These are phyloP conservation scores for Andrena fulva DNA, from an alignment of 2,888 invertebrate genomes.

Conservation along the genomic window DNA sequence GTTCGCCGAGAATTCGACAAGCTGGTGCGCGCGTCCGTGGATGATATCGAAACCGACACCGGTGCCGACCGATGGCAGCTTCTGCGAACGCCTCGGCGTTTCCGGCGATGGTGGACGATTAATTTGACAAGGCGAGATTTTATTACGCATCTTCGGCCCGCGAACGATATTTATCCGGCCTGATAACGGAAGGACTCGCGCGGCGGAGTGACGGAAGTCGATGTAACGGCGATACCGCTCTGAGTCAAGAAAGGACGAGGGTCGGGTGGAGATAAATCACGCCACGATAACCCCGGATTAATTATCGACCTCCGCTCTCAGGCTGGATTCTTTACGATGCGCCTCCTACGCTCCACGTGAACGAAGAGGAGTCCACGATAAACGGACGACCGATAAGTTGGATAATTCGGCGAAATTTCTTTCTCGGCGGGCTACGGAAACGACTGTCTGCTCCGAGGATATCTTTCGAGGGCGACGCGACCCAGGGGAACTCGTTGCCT, in stretches of 20 bases:
- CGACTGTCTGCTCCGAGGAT: not conserved
- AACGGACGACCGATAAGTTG: constrained; percentile 27
- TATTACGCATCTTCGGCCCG: not conserved
- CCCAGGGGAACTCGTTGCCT: not conserved
- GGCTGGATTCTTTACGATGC: constrained; percentile 33
- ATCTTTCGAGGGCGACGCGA: not conserved
- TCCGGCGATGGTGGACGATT: constrained; percentile 5
- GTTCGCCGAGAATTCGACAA: not conserved
- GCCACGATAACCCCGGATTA: constrained; percentile 62
- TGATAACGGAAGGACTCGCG: constrained; percentile 53
- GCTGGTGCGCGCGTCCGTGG: not conserved
- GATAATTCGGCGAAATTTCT: constrained; percentile 26
- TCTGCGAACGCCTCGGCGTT: not conserved
- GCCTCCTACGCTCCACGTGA: constrained; percentile 30
- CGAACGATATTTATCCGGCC: constrained; percentile 35
- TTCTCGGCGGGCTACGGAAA: not conserved
- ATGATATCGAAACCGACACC: not conserved
- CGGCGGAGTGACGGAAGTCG: constrained; percentile 49
- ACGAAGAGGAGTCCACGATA: constrained; percentile 29
- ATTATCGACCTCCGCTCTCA: constrained; percentile 45
- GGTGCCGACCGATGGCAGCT: not conserved
- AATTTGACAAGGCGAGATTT: not conserved
- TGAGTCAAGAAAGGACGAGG: constrained; percentile 24
- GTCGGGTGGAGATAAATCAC: constrained; percentile 56
- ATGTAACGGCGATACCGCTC: constrained; percentile 34